Percentiles rank a stretch among this genome's conserved stretches.
Conservation (phyloP, 2,797 vertebrate species). For the Darevskia nairensis region DNA sequence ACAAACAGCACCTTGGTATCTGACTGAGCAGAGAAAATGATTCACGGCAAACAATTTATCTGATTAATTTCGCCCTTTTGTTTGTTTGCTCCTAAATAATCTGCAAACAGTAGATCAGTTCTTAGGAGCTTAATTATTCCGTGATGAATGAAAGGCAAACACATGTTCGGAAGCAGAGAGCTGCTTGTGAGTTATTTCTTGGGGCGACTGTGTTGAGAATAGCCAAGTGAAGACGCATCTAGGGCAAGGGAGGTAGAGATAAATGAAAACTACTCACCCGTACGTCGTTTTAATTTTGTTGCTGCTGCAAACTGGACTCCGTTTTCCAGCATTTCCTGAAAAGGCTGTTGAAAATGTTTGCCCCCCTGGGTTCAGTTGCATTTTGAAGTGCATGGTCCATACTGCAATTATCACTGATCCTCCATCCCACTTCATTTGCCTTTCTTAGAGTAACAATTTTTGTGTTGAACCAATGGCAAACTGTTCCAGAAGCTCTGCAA, state of each 20-base stretch:
- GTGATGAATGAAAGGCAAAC: slow-evolving; percentile 41
- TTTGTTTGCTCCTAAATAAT: slow-evolving; percentile 33
- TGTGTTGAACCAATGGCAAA: no score
- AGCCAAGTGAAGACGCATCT: neutral
- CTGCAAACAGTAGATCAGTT: slow-evolving; percentile 33
- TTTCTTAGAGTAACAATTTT: neutral
- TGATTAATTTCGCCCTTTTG: slow-evolving; percentile 28
- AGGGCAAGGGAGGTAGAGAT: neutral
- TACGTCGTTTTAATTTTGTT: neutral
- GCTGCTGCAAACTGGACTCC: neutral
- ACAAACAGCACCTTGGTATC: slow-evolving; percentile 18
- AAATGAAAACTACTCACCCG: neutral
- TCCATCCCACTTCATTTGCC: neutral
- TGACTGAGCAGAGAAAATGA: slow-evolving; percentile 17
- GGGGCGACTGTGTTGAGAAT: neutral
- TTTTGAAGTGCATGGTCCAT: neutral
- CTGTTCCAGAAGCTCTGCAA: no score
- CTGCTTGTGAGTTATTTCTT: slow-evolving; percentile 26
- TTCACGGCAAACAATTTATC: slow-evolving; percentile 23
- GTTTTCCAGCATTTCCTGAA: neutral
- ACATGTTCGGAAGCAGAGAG: slow-evolving; percentile 1
- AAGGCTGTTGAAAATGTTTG: neutral
- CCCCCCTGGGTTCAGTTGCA: neutral
- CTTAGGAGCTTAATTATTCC: slow-evolving; percentile 30
- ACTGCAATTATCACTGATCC: neutral